Evolutionary conservation across 2,888 invertebrate species (phyloP).

Genomic region (Camponotus fellah): DNA sequence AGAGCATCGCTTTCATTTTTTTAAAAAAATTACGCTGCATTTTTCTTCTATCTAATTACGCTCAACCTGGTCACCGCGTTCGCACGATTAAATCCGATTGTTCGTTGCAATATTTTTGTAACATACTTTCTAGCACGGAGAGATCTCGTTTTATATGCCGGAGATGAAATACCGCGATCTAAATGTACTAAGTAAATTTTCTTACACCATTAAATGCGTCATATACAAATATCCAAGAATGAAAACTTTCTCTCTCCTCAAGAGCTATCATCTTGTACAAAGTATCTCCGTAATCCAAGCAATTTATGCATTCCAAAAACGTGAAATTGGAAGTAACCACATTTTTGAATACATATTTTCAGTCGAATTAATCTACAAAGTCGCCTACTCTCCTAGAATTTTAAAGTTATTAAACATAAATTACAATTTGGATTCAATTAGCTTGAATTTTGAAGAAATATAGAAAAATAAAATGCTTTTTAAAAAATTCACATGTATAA

Average conservation of each 20-base stretch:
- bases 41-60: background rate
- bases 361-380: background rate
- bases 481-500: background rate
- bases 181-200: constrained; percentile 22
- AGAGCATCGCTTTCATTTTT: constrained; percentile 15
- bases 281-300: constrained; percentile 11
- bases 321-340: background rate
- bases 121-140: constrained; percentile 37
- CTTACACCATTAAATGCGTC: constrained; percentile 22
- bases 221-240: constrained; percentile 26
- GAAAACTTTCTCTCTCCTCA: constrained; percentile 44
- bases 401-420: background rate
- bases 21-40: background rate
- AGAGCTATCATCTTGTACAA: constrained; percentile 12
- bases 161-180: constrained; percentile 24
- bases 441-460: background rate
- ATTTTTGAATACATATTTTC: background rate
- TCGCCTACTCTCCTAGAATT: background rate
- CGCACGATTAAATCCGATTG: constrained; percentile 44
- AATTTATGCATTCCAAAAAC: constrained; percentile 35
- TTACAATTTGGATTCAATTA: background rate
- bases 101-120: constrained; percentile 17
- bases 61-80: background rate
- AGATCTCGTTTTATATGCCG: background rate
- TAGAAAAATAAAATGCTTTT: background rate